Conservation (phyloP, 2,888 invertebrate species). For the Rhodophaea formosa region DNA sequence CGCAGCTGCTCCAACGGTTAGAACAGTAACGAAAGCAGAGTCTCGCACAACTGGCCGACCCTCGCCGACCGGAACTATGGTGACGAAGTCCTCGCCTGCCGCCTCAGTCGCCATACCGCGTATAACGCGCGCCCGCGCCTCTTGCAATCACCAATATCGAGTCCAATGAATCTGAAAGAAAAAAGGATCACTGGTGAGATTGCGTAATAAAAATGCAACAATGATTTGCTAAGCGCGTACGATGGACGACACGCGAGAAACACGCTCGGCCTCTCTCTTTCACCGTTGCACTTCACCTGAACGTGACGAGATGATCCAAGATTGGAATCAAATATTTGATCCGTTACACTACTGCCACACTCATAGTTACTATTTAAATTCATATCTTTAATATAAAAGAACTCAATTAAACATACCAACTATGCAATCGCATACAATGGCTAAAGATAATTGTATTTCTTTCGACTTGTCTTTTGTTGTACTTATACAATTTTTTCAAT, state of each 20-base stretch:
- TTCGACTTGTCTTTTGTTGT: not conserved
- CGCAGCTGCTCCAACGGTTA: slow-evolving; percentile 77
- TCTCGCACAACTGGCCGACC: slow-evolving; percentile 58
- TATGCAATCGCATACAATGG: not conserved
- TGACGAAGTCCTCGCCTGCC: slow-evolving; percentile 78
- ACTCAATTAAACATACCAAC: not conserved
- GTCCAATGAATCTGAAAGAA: slow-evolving; percentile 59
- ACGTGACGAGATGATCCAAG: slow-evolving; percentile 51
- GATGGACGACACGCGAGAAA: slow-evolving; percentile 54
- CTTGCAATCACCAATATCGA: slow-evolving; percentile 44
- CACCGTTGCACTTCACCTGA: slow-evolving; percentile 60
- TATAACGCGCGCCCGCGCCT: slow-evolving; percentile 52
- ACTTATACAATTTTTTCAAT: not conserved
- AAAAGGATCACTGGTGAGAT: slow-evolving; percentile 68
- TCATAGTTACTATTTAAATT: not conserved
- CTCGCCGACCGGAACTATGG: slow-evolving; percentile 81
- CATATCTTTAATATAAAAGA: not conserved
- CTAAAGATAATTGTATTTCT: not conserved
- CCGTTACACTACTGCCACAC: not conserved
- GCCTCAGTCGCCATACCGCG: slow-evolving; percentile 75
- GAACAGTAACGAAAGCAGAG: slow-evolving; percentile 81
- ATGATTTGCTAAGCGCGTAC: slow-evolving; percentile 47
- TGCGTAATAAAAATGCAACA: slow-evolving; percentile 64
- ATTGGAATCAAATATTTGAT: slow-evolving; percentile 31
- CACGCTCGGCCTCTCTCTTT: slow-evolving; percentile 69